Conservation (phyloP, 2,888 invertebrate genomes). For the Drosophila rellima region DNA sequence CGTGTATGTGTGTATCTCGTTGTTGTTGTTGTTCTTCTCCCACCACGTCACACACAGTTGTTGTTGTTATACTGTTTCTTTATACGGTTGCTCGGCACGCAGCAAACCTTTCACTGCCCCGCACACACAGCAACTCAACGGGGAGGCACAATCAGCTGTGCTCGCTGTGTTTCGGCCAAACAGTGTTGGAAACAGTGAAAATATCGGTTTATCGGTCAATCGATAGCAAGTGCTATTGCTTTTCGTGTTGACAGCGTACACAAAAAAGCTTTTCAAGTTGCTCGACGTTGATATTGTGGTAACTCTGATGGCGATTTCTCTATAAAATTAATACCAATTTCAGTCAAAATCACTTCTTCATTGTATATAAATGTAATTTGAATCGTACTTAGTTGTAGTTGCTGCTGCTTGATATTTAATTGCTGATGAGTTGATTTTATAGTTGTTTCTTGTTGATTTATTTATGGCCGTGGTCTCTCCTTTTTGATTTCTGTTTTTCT, state of each 20-base stretch:
- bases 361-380: slow-evolving; percentile 22
- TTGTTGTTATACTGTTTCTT: slow-evolving; percentile 42
- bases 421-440: slow-evolving; percentile 29
- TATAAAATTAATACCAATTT: slow-evolving; percentile 64
- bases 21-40: slow-evolving; percentile 37
- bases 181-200: slow-evolving; percentile 61
- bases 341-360: slow-evolving; percentile 50
- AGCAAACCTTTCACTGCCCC: slow-evolving; percentile 51
- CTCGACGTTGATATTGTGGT: slow-evolving; percentile 29
- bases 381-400: slow-evolving; percentile 44
- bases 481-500: slow-evolving; percentile 41
- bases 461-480: slow-evolving; percentile 46
- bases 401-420: slow-evolving; percentile 26
- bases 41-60: slow-evolving; percentile 64
- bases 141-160: slow-evolving; percentile 63
- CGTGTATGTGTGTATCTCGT: slow-evolving; percentile 19
- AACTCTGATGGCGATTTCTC: slow-evolving; percentile 33
- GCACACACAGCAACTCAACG: slow-evolving; percentile 42
- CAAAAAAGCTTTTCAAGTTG: slow-evolving; percentile 41
- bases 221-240: slow-evolving; percentile 48
- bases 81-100: slow-evolving; percentile 26
- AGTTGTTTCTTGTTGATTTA: slow-evolving; percentile 37
- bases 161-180: slow-evolving; percentile 24
- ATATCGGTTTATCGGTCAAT: slow-evolving; percentile 50
- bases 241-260: slow-evolving; percentile 2